A percentile compares a stretch with the other conserved stretches of the same genome.
These are phyloP conservation scores for Cetonia aurata DNA, from an alignment of 2,888 invertebrate genomes.

Conservation along the genomic window DNA sequence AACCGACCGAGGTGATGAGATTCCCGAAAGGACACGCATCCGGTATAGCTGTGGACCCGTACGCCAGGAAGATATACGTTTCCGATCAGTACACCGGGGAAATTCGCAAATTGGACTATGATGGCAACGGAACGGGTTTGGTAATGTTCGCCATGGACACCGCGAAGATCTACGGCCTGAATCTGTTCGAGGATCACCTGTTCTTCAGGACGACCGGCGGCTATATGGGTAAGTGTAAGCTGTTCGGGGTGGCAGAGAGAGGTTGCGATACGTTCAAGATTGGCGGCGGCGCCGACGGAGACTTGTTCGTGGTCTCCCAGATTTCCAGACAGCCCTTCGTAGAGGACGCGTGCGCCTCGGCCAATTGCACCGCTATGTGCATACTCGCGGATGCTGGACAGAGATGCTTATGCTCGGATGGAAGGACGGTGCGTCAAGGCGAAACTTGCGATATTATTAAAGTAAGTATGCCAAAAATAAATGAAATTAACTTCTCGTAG, in stretches of 20 bases:
- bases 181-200: slow-evolving; percentile 81
- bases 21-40: slow-evolving; percentile 61
- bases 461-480: slow-evolving; percentile 8
- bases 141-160: slow-evolving; percentile 65
- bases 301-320: slow-evolving; percentile 70
- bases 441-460: slow-evolving; percentile 59
- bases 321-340: slow-evolving; percentile 69
- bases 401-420: slow-evolving; percentile 72
- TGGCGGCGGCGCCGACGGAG: slow-evolving; percentile 65
- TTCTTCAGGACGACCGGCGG: slow-evolving; percentile 76
- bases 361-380: slow-evolving; percentile 74
- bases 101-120: slow-evolving; percentile 69
- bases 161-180: slow-evolving; percentile 74
- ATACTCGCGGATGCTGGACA: slow-evolving; percentile 68
- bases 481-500: too few species aligned
- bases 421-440: slow-evolving; percentile 62
- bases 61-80: slow-evolving; percentile 79
- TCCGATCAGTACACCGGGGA: slow-evolving; percentile 74
- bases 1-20: slow-evolving; percentile 65
- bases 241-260: slow-evolving; percentile 66
- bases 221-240: slow-evolving; percentile 72
- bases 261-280: slow-evolving; percentile 62
- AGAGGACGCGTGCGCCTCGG: slow-evolving; percentile 68
- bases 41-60: slow-evolving; percentile 68
- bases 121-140: slow-evolving; percentile 65